Evolutionary conservation across 2,888 invertebrate species (phyloP), one percentile per base, ranked within the genome.

Genomic region (Drosophila nr. perissopoda): DNA sequence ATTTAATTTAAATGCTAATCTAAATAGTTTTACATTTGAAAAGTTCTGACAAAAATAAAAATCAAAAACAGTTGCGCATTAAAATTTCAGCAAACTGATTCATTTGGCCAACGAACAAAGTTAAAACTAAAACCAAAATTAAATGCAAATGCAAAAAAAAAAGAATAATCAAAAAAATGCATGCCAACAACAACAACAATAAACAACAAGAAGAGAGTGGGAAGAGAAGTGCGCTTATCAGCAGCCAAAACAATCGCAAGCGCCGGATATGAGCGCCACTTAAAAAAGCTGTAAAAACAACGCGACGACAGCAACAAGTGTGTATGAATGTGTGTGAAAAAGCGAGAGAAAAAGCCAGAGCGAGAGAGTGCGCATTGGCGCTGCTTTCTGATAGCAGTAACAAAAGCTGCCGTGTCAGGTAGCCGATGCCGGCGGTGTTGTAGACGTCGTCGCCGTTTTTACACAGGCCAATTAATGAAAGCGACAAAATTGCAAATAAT

Each of bases 221-320:
- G 68, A 31, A 64, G 57, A 72, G 70, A 85, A 90, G 74, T 83
- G 71, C 79, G 86, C 90, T 91, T 91, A 91, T 89, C 89, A 89
- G 85, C 88, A 89, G 86, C 58, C 79, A 77, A 77, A 73, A 82
- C 72, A 83, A 89, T 83, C 64, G 70, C 70, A 68, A 82, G 76
- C 80, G 90, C 90, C 90, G 90, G 91, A 89, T 91, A 89, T 90
- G 89, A 81, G 80, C 87, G 89, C 90, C 91, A 89, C 90, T 88
- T 88, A 81, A 88, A 81, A 88, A 87, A 90, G 88, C 86, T 85
- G 86, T 88, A 88, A 87, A 86, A 86, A 76, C 88, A 84, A 84
- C 76, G 70, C 56, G 54, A 66, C 56, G 61, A 33, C 59, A 74
- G 81, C 88, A 88, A 88, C 81, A 87, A 89, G 87, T 89, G 87